Percentiles rank a stretch among this genome's conserved stretches.
These are phyloP conservation scores for Ephestia elutella DNA, from an alignment of 1,140 invertebrate genomes.

Conservation along the genomic window DNA sequence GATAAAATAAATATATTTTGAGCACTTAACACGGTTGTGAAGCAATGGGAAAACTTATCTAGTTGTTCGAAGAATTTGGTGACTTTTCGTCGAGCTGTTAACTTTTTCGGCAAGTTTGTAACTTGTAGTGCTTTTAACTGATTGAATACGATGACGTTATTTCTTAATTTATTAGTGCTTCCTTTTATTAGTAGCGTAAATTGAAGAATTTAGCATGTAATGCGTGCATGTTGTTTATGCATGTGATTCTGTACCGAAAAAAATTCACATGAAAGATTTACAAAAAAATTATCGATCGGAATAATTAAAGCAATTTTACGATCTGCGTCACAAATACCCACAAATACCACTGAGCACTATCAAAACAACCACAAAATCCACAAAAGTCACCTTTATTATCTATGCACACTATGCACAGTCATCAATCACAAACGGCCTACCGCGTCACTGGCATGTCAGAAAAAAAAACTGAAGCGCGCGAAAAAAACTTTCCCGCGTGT, in stretches of 20 bases:
- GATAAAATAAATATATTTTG: slow-evolving; percentile 2
- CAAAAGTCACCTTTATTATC: slow-evolving; percentile 7
- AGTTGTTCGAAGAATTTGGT: not conserved
- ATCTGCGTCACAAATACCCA: slow-evolving; percentile 6
- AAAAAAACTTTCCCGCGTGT: slow-evolving; percentile 57
- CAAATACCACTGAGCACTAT: not conserved
- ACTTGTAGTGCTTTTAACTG: too few relatives aligned
- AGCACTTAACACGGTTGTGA: not conserved
- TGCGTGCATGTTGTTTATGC: too few relatives aligned
- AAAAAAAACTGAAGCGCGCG: slow-evolving; percentile 32
- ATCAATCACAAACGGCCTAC: slow-evolving; percentile 13
- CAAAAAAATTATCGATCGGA: not conserved
- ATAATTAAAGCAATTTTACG: not conserved
- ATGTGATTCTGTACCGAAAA: too few relatives aligned
- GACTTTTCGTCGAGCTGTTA: not conserved
- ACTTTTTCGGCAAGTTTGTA: too few relatives aligned
- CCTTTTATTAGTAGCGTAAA: too few relatives aligned
- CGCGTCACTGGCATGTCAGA: slow-evolving; percentile 32
- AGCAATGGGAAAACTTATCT: not conserved
- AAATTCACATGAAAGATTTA: not conserved
- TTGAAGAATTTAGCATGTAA: too few relatives aligned
- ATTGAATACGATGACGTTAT: too few relatives aligned
- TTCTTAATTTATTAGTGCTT: too few relatives aligned
- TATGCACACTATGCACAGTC: slow-evolving; percentile 23
- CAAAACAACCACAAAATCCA: slow-evolving; percentile 2